phyloP scores from a whole-genome alignment of 2,113 vertebrate genomes.

The Gallinago media region DNA sequence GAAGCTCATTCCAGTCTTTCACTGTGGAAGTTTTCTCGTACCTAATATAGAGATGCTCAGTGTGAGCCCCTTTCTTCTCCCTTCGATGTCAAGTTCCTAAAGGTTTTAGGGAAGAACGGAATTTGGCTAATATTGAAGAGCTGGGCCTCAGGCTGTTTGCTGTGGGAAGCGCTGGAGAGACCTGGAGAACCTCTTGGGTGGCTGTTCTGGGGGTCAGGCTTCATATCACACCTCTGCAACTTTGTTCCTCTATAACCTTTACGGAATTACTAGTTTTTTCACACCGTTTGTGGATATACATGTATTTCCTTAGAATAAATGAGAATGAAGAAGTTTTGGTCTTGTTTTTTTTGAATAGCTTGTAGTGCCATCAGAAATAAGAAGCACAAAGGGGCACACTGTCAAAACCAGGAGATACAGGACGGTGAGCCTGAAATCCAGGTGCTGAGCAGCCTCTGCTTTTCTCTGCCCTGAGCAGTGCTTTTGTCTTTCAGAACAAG shows the following conservation, averaged over 20 bases:
- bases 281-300: not conserved
- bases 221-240: not conserved
- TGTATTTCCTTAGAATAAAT: not conserved
- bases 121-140: not conserved
- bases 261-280: not conserved
- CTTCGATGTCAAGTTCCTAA: not conserved
- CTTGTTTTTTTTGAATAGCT: not conserved
- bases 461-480: not conserved
- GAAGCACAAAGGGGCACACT: not conserved
- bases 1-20: not conserved
- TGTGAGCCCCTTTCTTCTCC: not conserved
- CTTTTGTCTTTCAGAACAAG: not conserved
- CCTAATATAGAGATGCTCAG: not conserved
- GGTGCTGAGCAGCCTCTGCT: not conserved
- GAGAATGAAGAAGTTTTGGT: not conserved
- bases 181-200: not conserved
- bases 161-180: not conserved
- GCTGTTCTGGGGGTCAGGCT: not conserved
- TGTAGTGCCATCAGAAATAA: not conserved
- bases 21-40: not conserved
- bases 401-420: rapidly evolving
- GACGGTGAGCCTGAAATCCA: not conserved
- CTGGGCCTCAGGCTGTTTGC: not conserved
- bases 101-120: not conserved
- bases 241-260: not conserved